Percentiles rank a stretch among this genome's conserved stretches.
Conservation (phyloP, 2,797 vertebrate species). For the Phrynocephalus forsythii region DNA sequence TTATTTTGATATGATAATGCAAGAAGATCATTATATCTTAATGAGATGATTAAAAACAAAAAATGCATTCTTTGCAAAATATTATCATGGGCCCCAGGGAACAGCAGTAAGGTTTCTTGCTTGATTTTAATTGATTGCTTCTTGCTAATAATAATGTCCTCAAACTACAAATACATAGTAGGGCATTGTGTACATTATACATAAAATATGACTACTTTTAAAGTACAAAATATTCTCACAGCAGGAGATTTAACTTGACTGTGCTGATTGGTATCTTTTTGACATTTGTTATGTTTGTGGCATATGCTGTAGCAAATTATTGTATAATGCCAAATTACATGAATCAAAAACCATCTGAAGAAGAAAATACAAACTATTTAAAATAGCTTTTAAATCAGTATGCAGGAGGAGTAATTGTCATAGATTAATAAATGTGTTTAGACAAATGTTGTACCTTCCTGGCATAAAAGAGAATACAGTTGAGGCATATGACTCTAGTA, state of each 20-base stretch:
- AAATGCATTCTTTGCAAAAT: constrained; percentile 69
- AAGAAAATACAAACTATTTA: constrained; percentile 4
- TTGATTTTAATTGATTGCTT: constrained; percentile 48
- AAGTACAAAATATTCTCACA: constrained; percentile 22
- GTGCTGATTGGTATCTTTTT: constrained; percentile 43
- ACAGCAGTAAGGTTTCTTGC: constrained; percentile 50
- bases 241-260: constrained; percentile 34
- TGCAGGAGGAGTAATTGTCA: not conserved
- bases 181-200: constrained; percentile 42
- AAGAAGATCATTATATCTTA: constrained; percentile 73
- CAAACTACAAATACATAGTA: constrained; percentile 45
- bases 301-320: not conserved
- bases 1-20: constrained; percentile 65
- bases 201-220: constrained; percentile 41
- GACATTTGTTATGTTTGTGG: constrained; percentile 16
- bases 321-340: constrained; percentile 24
- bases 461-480: not conserved
- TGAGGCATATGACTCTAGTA: not conserved
- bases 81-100: constrained; percentile 55
- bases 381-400: constrained; percentile 14
- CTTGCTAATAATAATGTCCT: constrained; percentile 55
- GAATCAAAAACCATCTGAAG: constrained; percentile 26
- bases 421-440: constrained; percentile 5
- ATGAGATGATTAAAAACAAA: constrained; percentile 76
- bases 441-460: not conserved